phyloP scores from a whole-genome alignment of 2,888 invertebrate species.

The Isotomurus palustris region DNA sequence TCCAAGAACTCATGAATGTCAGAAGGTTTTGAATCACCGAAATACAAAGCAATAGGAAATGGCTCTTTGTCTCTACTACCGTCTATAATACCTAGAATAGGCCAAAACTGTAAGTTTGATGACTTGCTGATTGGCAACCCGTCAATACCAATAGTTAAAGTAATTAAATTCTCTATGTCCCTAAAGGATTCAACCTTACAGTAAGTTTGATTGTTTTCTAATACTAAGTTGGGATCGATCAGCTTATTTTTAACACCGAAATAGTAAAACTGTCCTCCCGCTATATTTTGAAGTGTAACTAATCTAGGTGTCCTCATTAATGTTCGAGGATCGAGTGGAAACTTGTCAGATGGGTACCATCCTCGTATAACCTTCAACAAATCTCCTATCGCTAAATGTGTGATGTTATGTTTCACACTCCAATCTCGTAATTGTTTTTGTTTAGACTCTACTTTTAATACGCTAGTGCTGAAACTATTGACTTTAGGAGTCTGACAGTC shows the following conservation, averaged over 20 bases:
- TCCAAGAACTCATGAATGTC: not conserved
- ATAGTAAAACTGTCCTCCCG: constrained; percentile 2
- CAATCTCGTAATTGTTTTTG: not conserved
- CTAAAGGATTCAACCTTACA: not conserved
- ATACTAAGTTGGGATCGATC: too few relatives aligned
- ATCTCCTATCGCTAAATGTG: constrained; percentile 1
- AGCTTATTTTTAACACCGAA: not conserved
- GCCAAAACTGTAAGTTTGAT: constrained; percentile 13
- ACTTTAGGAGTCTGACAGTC: too few relatives aligned
- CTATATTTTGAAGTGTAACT: not conserved
- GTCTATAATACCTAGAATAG: constrained; percentile 7
- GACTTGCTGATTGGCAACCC: constrained; percentile 10
- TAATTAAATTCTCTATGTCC: not conserved
- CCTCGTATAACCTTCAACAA: not conserved
- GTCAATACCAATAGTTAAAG: constrained; percentile 9
- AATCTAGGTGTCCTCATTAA: not conserved
- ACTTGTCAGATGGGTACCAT: not conserved
- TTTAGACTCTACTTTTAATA: too few relatives aligned
- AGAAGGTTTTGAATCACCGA: not conserved
- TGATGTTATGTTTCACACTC: constrained; percentile 6
- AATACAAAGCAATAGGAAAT: constrained; percentile 3
- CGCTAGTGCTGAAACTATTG: too few relatives aligned
- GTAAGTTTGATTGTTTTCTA: not conserved
- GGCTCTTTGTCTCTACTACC: not conserved
- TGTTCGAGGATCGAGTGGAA: constrained; percentile 2